Conservation (phyloP, 2,888 invertebrate species). For the Pristionchus entomophagus region DNA sequence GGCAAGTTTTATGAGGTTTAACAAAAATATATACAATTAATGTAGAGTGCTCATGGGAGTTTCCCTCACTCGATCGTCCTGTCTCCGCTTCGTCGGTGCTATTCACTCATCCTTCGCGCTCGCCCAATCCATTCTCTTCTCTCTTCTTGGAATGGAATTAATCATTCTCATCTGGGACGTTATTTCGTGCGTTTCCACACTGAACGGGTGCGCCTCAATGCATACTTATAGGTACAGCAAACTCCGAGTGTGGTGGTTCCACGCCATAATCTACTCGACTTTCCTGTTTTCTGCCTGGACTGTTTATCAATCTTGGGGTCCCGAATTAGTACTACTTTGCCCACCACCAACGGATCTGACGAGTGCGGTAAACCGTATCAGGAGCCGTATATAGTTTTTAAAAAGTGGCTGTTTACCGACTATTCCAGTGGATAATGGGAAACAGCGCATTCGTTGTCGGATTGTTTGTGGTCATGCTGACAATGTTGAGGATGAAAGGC, state of each 20-base stretch:
- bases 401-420: too few relatives aligned
- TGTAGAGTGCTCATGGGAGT: background rate
- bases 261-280: background rate
- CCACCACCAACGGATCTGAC: background rate
- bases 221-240: slow-evolving; percentile 10
- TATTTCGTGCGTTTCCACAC: background rate
- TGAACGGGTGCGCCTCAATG: too few relatives aligned
- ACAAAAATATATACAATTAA: background rate
- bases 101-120: background rate
- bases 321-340: background rate
- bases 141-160: background rate
- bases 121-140: background rate
- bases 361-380: background rate
- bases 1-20: background rate
- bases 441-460: background rate
- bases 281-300: background rate
- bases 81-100: background rate
- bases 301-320: background rate
- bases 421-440: background rate
- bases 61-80: background rate
- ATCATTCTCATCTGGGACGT: background rate
- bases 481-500: background rate
- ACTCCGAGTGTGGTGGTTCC: slow-evolving; percentile 9
- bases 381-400: background rate
- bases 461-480: background rate